phyloP scores from a whole-genome alignment of 1,140 invertebrate species.

The Prorops nasuta region DNA sequence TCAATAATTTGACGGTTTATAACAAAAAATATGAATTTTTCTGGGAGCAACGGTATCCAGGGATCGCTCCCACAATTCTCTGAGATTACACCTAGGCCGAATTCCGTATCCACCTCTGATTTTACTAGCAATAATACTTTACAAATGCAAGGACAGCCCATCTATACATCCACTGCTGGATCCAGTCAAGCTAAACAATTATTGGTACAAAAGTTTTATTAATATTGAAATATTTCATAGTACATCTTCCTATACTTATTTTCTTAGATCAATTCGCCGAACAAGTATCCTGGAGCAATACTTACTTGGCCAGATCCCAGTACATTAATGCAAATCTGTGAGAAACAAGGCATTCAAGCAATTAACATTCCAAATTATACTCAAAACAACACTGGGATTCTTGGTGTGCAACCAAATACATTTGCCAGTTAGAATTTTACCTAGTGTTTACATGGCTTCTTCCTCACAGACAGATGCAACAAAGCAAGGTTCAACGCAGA shows the following conservation, averaged over 20 bases:
- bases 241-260: not conserved
- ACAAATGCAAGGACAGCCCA: slow-evolving; percentile 27
- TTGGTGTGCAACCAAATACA: slow-evolving; percentile 42
- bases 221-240: not conserved
- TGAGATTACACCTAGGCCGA: slow-evolving; percentile 37
- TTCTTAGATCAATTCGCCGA: slow-evolving; percentile 39
- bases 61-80: slow-evolving; percentile 47
- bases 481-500: too few relatives aligned
- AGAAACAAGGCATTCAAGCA: slow-evolving; percentile 44
- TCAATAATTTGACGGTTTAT: too few relatives aligned
- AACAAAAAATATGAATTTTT: slow-evolving; percentile 49
- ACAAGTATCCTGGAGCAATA: slow-evolving; percentile 44
- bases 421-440: slow-evolving; percentile 44
- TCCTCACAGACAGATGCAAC: slow-evolving; percentile 31
- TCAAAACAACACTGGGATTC: slow-evolving; percentile 41
- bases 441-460: slow-evolving; percentile 39
- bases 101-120: slow-evolving; percentile 27
- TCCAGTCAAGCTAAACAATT: slow-evolving; percentile 36
- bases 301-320: slow-evolving; percentile 47
- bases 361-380: slow-evolving; percentile 52
- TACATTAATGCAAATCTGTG: slow-evolving; percentile 46
- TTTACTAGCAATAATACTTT: slow-evolving; percentile 26
- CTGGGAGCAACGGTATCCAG: slow-evolving; percentile 34
- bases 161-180: slow-evolving; percentile 39
- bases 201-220: slow-evolving; percentile 31